Conservation (phyloP, 2,888 invertebrate species). For the Drosophila koepferae region DNA sequence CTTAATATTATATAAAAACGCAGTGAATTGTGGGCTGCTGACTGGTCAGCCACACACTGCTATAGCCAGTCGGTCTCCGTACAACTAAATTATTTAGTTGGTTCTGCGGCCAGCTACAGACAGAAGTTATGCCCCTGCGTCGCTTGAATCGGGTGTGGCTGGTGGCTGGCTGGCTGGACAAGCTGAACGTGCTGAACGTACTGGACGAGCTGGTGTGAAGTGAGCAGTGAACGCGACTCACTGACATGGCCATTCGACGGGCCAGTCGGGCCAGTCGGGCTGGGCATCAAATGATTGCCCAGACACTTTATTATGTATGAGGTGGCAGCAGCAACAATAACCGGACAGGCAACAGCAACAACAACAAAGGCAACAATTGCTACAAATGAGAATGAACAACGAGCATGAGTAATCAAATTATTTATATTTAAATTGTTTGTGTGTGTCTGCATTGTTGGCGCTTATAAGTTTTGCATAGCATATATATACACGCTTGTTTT, state of each 20-base stretch:
- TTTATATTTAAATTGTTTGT: constrained; percentile 79
- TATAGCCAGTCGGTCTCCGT: constrained; percentile 39
- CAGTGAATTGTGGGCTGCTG: constrained; percentile 57
- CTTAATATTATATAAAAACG: constrained; percentile 59
- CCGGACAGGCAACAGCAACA: constrained; percentile 31
- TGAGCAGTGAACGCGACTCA: constrained; percentile 47
- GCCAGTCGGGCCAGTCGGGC: constrained; percentile 25
- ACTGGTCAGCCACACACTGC: constrained; percentile 53
- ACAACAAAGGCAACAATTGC: constrained; percentile 33
- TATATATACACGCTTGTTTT: neutral
- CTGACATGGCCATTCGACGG: constrained; percentile 58
- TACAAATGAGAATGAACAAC: constrained; percentile 66
- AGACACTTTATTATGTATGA: constrained; percentile 82
- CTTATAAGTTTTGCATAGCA: constrained; percentile 56
- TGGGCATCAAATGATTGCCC: constrained; percentile 76
- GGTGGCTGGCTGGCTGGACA: neutral
- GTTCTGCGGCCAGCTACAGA: constrained; percentile 58
- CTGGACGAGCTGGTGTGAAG: neutral
- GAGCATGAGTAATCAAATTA: constrained; percentile 77
- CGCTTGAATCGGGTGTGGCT: constrained; percentile 11
- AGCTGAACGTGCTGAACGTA: no score
- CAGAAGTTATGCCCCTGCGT: constrained; percentile 45
- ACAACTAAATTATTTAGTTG: constrained; percentile 80
- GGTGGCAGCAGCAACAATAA: constrained; percentile 42
- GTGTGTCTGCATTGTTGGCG: constrained; percentile 62